Base-by-base conservation (phyloP, 92 coral and sea anemone genomes). In the Palythoa grandiflora region DNA sequence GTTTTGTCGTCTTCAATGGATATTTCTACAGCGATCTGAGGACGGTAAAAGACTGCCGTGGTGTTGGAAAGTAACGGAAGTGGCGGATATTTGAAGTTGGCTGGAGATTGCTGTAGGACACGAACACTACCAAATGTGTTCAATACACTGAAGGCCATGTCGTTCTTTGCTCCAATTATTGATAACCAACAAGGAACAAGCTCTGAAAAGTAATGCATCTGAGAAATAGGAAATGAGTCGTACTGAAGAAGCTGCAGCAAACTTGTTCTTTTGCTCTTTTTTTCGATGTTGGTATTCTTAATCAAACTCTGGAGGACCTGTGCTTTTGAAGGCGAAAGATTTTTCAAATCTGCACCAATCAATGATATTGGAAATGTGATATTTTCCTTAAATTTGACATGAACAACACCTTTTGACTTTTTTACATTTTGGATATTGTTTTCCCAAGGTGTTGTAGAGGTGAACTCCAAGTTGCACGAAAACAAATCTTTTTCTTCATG, bases 401-500 rank as follows among this genome's bases (percentile, higher is more conserved):
- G 78, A n/a, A 90, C 92, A 9, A 90, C 70, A 1, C 92, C 92
- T 20, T 9, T 16, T 68, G 92, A 85, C 10, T 75, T 79, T 1
- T 14, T 38, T 44, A 20, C 78, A 15, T 10, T 11, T 54, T 73
- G 78, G 5, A 9, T 17, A 6, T 39, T 74, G 57, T 4, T 16
- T 74, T 39, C 76, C 92, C 92, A 90, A 5, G 87, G 87, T 3
- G 53, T 36, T 12, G 92, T 86, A 6, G 92, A 90, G 19, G 63
- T 1, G 8, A 90, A 61, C 28, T 79, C 60, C 21, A 79, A 2
- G 55, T 86, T 80, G 68, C 92, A 90, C 6, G 89, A 48, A 5
- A 71, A 44, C 35, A 28, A 28, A 28, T 28, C 28, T 28, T 28
- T 28, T 28, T 28, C 28, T 28, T 28, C 28, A 28, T 28, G 55